phyloP scores from a whole-genome alignment of 2,113 vertebrate species.

The Pseudorhombus dupliciocellatus region DNA sequence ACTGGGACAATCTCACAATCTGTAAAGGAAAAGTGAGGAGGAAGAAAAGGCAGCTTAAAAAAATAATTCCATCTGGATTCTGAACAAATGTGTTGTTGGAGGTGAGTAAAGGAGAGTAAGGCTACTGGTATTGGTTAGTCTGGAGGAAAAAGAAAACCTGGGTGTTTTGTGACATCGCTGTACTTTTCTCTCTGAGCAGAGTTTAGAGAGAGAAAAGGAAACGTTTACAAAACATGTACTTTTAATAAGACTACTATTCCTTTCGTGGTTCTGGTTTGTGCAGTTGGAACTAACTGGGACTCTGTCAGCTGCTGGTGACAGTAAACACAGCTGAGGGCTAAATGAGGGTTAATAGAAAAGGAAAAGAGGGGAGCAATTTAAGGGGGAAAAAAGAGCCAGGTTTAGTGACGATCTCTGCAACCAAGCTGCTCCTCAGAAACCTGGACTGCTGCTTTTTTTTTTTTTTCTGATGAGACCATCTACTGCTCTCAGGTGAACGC shows the following conservation, averaged over 20 bases:
- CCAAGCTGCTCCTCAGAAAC: slow-evolving; percentile 21
- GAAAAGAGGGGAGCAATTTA: neutral
- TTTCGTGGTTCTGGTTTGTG: slow-evolving; percentile 39
- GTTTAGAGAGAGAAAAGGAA: slow-evolving; percentile 13
- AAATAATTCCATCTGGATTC: slow-evolving; percentile 59
- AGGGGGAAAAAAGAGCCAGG: neutral
- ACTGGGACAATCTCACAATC: slow-evolving; percentile 47
- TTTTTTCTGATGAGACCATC: slow-evolving; percentile 11
- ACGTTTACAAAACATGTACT: slow-evolving; percentile 13
- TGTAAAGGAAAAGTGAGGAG: slow-evolving; percentile 18
- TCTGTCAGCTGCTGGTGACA: slow-evolving; percentile 16
- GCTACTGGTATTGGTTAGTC: slow-evolving; percentile 63
- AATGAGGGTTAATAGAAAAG: slow-evolving; percentile 14
- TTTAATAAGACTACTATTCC: slow-evolving; percentile 5
- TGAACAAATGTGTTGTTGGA: slow-evolving; percentile 43
- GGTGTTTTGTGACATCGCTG: slow-evolving; percentile 9
- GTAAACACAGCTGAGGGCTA: slow-evolving; percentile 16
- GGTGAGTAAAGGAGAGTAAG: slow-evolving; percentile 57
- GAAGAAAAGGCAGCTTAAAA: slow-evolving; percentile 53
- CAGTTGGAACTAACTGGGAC: slow-evolving; percentile 9
- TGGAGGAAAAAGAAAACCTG: slow-evolving; percentile 3
- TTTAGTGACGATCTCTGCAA: slow-evolving; percentile 16
- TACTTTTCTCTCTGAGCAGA: slow-evolving; percentile 8
- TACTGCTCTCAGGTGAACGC: slow-evolving; percentile 3
- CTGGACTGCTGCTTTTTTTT: slow-evolving; percentile 10